Evolutionary conservation across 2,113 vertebrate genomes (phyloP), one percentile per base, ranked within the genome.

Genomic region (Hyaena hyaena): DNA sequence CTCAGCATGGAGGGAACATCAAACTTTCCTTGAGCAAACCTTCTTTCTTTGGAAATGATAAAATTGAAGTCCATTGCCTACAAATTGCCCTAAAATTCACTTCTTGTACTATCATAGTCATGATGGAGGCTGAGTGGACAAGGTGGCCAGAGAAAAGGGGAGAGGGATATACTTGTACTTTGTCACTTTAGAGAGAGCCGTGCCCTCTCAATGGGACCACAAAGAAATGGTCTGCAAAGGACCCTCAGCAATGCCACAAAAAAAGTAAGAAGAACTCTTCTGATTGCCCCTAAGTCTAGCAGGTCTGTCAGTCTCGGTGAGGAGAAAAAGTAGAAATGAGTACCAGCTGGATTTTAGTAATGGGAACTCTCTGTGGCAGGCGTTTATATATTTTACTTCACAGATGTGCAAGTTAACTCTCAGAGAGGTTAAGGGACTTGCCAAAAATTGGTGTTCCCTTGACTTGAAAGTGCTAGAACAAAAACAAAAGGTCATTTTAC

Each of bases 361-460:
- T 6, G 31, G 21, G 5, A 21, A 76, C 2, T 50, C 1, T 23
- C 7, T 12, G 1, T 9, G 28, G 17, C 1, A 66, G 0, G 5
- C 5, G 39, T 61, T 71, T 48, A 61, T 17, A 19, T 33, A 61
- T 96, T 66, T 31, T 17, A 45, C 39, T 74, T 73, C n/a, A 63
- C 63, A 55, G 50, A 35, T 81, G 50, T 86, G 28, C 45, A 90
- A 39, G 73, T 63, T 24, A 82, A 73, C 28, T 53, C 19, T 69
- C 17, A 58, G n/a, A 85, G 17, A 76, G 26, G 50, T 76, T 24
- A 61, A 26, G 0, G 55, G 69, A 58, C 50, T 74, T 84, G 68
- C n/a, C 24, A 24, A 23, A 48, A 43, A 10, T 23, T 21, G 6
- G 24, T 11, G 21, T 55, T 76, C 31, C 19, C 35, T 85, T 79